These are phyloP conservation scores for Euzetes globulus DNA, from an alignment of 2,888 invertebrate species.

Conservation along the genomic window DNA sequence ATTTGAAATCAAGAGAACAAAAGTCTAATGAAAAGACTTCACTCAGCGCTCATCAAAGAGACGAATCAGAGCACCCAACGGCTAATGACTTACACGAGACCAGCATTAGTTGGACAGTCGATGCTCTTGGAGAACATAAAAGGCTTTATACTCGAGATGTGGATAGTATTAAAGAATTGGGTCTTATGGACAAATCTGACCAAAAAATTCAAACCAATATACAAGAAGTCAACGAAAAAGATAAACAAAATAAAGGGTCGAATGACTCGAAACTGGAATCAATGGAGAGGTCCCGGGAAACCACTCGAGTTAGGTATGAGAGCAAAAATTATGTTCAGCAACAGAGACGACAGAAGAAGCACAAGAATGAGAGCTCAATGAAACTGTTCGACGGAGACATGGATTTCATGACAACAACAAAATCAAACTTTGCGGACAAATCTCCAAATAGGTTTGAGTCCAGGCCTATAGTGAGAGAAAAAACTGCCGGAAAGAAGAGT, in stretches of 20 bases:
- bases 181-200: slow-evolving; percentile 2
- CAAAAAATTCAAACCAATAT: not conserved
- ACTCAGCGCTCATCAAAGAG: not conserved
- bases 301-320: not conserved
- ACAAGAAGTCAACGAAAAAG: not conserved
- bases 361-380: slow-evolving; percentile 36
- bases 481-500: slow-evolving; percentile 12
- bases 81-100: not conserved
- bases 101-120: not conserved
- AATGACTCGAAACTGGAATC: not conserved
- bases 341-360: slow-evolving; percentile 12
- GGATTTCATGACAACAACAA: slow-evolving; percentile 35
- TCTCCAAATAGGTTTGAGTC: not conserved
- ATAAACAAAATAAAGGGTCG: not conserved
- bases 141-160: not conserved
- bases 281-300: not conserved
- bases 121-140: not conserved
- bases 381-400: slow-evolving; percentile 32
- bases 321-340: slow-evolving; percentile 17
- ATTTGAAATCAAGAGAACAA: not conserved
- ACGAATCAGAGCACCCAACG: not conserved
- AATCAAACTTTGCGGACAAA: slow-evolving; percentile 5
- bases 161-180: slow-evolving; percentile 31
- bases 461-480: not conserved
- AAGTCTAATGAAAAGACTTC: not conserved